Evolutionary conservation across 2,888 invertebrate genomes (phyloP).

Genomic region (Caenorhabditis sp.): DNA sequence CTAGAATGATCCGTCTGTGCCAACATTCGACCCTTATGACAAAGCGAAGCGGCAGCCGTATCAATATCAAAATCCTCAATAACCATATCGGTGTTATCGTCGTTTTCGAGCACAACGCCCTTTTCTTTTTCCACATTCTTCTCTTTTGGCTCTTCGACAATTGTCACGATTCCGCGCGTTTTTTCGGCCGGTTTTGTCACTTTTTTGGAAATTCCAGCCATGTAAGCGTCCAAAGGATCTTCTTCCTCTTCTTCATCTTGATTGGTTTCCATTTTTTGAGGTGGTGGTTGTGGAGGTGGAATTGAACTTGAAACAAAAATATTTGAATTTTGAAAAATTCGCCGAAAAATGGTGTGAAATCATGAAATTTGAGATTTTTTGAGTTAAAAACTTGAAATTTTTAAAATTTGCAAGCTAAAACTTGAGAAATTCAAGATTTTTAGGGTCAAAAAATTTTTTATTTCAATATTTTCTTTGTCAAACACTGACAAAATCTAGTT

Average conservation of each 20-base stretch:
- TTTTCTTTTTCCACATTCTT: slow-evolving; percentile 74
- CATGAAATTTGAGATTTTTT: too few relatives aligned
- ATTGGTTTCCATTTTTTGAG: slow-evolving; percentile 11
- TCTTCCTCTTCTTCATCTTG: slow-evolving; percentile 78
- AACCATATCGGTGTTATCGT: slow-evolving; percentile 85
- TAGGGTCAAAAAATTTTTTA: too few relatives aligned
- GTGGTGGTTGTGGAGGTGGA: neutral
- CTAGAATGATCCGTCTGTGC: slow-evolving; percentile 86
- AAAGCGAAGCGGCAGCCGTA: slow-evolving; percentile 59
- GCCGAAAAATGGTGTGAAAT: too few relatives aligned
- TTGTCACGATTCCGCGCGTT: slow-evolving; percentile 24
- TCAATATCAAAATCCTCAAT: slow-evolving; percentile 68
- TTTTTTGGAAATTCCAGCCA: slow-evolving; percentile 76
- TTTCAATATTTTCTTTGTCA: too few relatives aligned
- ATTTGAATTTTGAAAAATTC: too few relatives aligned
- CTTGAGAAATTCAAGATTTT: too few relatives aligned
- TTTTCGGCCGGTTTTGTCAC: slow-evolving; percentile 10
- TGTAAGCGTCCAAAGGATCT: slow-evolving; percentile 96
- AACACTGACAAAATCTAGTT: too few relatives aligned
- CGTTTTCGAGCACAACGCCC: slow-evolving; percentile 98
- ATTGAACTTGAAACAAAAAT: too few relatives aligned
- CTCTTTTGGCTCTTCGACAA: slow-evolving; percentile 32
- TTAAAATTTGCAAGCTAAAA: too few relatives aligned
- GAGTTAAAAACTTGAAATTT: too few relatives aligned
- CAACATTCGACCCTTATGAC: slow-evolving; percentile 74